Conservation (phyloP, 2,113 vertebrate genomes). For the Piprites chloris region DNA sequence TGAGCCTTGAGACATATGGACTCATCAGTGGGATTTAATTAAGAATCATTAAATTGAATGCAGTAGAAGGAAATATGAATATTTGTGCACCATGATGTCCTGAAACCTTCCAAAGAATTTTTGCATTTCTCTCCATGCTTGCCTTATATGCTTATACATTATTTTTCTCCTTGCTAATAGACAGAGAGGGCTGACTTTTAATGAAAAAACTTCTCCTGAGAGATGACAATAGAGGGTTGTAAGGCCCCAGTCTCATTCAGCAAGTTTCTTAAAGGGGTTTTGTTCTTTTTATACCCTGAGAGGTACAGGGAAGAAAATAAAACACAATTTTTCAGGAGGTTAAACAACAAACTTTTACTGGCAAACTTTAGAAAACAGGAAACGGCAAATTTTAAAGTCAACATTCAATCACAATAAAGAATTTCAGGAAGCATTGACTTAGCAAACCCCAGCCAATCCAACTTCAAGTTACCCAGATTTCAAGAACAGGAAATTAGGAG, state of each 20-base stretch:
- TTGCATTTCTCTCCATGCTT: not conserved
- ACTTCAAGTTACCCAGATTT: not conserved
- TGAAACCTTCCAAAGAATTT: not conserved
- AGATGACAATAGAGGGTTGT: not conserved
- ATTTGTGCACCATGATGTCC: not conserved
- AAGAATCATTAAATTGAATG: not conserved
- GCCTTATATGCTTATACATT: not conserved
- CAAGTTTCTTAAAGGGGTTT: not conserved
- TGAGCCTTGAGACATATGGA: not conserved
- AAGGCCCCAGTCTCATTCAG: not conserved
- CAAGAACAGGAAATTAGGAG: not conserved
- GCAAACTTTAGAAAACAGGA: not conserved
- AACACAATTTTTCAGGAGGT: not conserved
- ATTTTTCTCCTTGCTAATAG: not conserved
- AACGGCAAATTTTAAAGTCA: not conserved
- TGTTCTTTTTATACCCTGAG: not conserved
- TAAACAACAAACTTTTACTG: not conserved
- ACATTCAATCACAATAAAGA: not conserved
- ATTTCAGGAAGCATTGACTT: not conserved
- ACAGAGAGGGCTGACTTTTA: not conserved
- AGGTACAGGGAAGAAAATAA: not conserved
- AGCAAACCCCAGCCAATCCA: not conserved
- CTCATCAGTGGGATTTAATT: not conserved
- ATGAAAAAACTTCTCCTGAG: not conserved
- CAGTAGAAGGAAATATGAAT: not conserved